Evolutionary conservation across 2,113 vertebrate genomes (phyloP), one percentile per base, ranked within the genome.

Genomic region (Delphinapterus leucas): DNA sequence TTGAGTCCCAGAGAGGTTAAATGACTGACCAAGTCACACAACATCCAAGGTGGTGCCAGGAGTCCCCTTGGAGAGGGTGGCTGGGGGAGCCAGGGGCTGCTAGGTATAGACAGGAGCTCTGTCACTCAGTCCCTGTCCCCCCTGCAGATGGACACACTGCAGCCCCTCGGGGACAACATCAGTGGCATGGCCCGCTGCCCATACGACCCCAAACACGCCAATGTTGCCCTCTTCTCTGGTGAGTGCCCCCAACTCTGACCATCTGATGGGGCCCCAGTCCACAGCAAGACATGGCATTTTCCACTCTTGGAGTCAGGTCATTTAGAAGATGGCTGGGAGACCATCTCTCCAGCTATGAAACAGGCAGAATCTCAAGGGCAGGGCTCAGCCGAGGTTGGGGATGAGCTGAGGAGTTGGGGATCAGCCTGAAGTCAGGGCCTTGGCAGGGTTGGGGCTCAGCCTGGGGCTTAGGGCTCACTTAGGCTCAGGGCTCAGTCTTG

Each of bases 121-220:
- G 60, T 77, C 77, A 58, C 86, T 88, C 91, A 73, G n/a, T 3
- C 18, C 36, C 0, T 82, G 68, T 49, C 0, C 76, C 94, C 1
- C 0, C 92, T 38, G 8, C 95, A 99, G 99, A 99, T 99, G 96
- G 99, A 99, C 98, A 99, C 99, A 0, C 98, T 99, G 76, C 99
- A 99, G 98, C 99, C 99, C 96, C 44, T 99, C 0, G 99, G 99
- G 67, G 99, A 99, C 97, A 98, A 99, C 47, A 99, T 99, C 98
- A 99, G 99, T 0, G 99, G 99, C 53, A 99, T 99, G 99, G 99
- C 99, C 0, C 99, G 99, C 11, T 99, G 99, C 93, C 99, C 99
- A 0, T 99, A 99, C 0, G 99, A 99, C 96, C 99, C 99, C 87
- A 99, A 99, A 97, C 99, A 99, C 0, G 99, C 99, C 97, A 99